Evolutionary conservation across 2,888 invertebrate genomes (phyloP).

Genomic region (Ctenicera cuprea): DNA sequence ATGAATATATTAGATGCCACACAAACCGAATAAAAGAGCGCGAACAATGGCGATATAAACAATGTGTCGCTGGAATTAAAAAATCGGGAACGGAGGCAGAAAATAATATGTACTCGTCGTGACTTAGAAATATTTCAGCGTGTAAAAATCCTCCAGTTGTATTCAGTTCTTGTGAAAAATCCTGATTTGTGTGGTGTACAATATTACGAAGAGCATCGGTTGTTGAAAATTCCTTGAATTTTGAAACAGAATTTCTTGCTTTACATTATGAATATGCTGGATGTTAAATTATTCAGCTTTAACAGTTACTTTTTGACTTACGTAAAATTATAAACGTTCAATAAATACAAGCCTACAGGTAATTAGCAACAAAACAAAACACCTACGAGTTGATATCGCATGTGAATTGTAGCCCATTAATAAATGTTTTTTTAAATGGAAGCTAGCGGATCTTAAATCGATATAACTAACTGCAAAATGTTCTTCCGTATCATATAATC

Average conservation of each 20-base stretch:
- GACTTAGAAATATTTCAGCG: slow-evolving; percentile 67
- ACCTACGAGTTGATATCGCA: not conserved
- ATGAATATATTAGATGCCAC: slow-evolving; percentile 72
- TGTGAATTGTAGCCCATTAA: slow-evolving; percentile 21
- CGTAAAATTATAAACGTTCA: no score
- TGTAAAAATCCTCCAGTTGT: slow-evolving; percentile 61
- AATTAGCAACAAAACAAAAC: not conserved
- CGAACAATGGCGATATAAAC: slow-evolving; percentile 72
- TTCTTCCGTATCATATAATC: slow-evolving; percentile 49
- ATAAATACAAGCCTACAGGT: not conserved
- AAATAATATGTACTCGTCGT: slow-evolving; percentile 71
- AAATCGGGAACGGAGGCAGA: slow-evolving; percentile 68
- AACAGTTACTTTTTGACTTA: no score
- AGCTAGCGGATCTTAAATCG: slow-evolving; percentile 32
- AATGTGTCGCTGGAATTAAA: slow-evolving; percentile 69
- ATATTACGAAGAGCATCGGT: not conserved
- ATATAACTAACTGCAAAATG: slow-evolving; percentile 31
- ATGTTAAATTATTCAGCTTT: no score
- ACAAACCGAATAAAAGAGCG: slow-evolving; percentile 71
- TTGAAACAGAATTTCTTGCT: no score
- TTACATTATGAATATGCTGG: not conserved
- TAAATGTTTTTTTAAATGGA: slow-evolving; percentile 15
- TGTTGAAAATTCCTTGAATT: no score
- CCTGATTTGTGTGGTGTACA: slow-evolving; percentile 25
- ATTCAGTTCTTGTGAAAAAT: slow-evolving; percentile 35